phyloP scores from a whole-genome alignment of 2,113 vertebrate genomes.

The Chroicocephalus ridibundus region DNA sequence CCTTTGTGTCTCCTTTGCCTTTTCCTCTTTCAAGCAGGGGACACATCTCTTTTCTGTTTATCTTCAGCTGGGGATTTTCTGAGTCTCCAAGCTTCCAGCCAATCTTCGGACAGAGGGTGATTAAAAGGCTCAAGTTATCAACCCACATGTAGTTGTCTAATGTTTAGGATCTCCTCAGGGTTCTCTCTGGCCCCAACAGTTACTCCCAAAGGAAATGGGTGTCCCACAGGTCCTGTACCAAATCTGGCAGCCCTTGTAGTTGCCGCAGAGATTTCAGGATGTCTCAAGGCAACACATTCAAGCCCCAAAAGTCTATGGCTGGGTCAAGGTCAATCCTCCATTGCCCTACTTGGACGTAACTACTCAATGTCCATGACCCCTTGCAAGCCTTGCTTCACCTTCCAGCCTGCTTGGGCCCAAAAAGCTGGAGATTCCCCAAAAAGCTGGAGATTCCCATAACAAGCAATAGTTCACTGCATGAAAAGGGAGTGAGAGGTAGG shows the following conservation, averaged over 20 bases:
- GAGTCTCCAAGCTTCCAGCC: background rate
- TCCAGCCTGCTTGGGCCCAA: background rate
- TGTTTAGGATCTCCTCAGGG: background rate
- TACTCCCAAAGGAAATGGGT: background rate
- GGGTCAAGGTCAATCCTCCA: background rate
- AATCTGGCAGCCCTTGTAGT: background rate
- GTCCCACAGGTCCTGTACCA: background rate
- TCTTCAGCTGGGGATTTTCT: background rate
- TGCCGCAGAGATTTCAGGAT: background rate
- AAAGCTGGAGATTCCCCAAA: background rate
- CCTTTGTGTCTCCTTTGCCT: background rate
- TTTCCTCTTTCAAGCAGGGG: background rate
- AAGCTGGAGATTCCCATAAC: background rate
- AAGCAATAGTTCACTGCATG: accelerated
- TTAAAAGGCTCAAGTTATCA: background rate
- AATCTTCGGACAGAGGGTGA: background rate
- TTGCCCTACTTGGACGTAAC: background rate
- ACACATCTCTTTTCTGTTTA: background rate
- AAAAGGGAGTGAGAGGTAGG: background rate
- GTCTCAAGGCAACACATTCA: background rate
- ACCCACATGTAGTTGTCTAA: background rate
- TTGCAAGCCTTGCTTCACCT: background rate
- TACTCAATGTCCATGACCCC: background rate
- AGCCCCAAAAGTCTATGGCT: background rate
- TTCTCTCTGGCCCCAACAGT: background rate